Conservation (phyloP, 2,113 vertebrate species). For the Rhinolophus ferrumequinum region DNA sequence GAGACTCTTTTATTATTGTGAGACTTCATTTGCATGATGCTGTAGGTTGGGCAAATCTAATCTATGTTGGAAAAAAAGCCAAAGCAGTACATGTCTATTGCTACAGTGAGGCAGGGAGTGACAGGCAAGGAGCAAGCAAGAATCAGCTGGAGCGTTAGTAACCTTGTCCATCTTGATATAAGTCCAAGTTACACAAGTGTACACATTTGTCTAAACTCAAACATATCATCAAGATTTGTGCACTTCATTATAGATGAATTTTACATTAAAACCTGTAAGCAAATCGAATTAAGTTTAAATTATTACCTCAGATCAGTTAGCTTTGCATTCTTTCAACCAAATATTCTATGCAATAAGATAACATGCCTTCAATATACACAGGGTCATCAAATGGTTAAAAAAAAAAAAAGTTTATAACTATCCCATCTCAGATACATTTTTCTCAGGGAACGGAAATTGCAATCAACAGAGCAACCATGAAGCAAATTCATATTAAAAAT, state of each 20-base stretch:
- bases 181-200: not conserved
- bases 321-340: not conserved
- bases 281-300: not conserved
- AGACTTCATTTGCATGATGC: not conserved
- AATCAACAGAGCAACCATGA: conserved; percentile 78
- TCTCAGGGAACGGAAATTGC: conserved; percentile 75
- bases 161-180: not conserved
- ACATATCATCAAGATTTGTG: not conserved
- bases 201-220: not conserved
- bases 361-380: not conserved
- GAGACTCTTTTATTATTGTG: too few species aligned
- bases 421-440: conserved; percentile 12
- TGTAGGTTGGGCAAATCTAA: not conserved
- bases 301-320: not conserved
- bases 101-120: accelerated
- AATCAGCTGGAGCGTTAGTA: accelerated
- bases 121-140: not conserved
- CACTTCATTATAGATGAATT: not conserved
- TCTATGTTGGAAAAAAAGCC: not conserved
- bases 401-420: conserved; percentile 66
- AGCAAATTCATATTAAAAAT: conserved; percentile 83
- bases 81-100: not conserved
- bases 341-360: not conserved
- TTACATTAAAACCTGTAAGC: not conserved
- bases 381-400: not conserved